Percentiles rank a stretch among this genome's conserved stretches.
phyloP scores from a whole-genome alignment of 2,888 invertebrate genomes.

The Agonopterix alstromeriana region DNA sequence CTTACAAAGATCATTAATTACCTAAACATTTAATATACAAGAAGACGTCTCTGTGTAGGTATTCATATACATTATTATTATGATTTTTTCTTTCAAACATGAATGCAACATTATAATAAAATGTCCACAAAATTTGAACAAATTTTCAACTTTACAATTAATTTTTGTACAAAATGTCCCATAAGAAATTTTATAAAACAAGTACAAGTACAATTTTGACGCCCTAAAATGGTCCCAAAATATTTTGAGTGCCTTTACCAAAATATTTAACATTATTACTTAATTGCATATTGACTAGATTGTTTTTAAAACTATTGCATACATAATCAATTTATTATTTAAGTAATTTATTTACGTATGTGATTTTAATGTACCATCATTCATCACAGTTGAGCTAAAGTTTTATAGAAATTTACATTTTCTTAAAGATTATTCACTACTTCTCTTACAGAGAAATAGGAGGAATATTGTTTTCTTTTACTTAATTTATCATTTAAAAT shows the following conservation, averaged over 20 bases:
- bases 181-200: slow-evolving; percentile 1
- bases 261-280: slow-evolving; percentile 9
- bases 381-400: slow-evolving; percentile 3
- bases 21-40: no score
- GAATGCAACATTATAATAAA: neutral
- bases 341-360: slow-evolving; percentile 7
- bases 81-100: neutral
- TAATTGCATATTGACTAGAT: slow-evolving; percentile 21
- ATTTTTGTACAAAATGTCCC: neutral
- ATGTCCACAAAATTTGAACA: slow-evolving; percentile 12
- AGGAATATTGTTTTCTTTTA: no score
- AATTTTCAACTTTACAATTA: neutral
- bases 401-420: neutral
- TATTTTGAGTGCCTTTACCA: slow-evolving; percentile 3
- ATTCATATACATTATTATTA: no score
- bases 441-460: no score
- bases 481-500: no score
- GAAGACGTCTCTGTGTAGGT: no score
- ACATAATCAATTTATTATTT: neutral
- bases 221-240: slow-evolving; percentile 14
- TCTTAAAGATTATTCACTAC: no score
- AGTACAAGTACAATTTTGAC: slow-evolving; percentile 7
- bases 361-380: slow-evolving; percentile 2
- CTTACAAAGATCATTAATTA: no score
- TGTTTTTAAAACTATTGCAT: slow-evolving; percentile 11